Percentiles rank a stretch among this genome's conserved stretches.
phyloP scores from a whole-genome alignment of 2,113 vertebrate genomes.

The Vireo altiloquus region DNA sequence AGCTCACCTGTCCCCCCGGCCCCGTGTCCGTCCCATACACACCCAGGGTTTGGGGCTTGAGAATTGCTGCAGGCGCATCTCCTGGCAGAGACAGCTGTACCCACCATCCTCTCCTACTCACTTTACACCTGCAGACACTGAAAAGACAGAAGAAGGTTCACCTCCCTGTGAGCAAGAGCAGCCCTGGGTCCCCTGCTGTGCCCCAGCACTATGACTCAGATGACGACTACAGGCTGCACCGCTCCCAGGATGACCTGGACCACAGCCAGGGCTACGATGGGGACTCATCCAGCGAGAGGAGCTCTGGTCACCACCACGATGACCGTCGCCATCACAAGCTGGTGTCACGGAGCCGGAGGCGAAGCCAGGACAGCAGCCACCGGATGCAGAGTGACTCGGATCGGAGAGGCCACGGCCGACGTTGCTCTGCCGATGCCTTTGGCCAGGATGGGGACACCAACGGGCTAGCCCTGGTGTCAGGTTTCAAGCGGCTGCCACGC shows the following conservation, averaged over 20 bases:
- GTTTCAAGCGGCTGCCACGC: slow-evolving; percentile 83
- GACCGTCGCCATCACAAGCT: neutral
- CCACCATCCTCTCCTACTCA: neutral
- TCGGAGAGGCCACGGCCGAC: neutral
- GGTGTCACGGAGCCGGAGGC: neutral
- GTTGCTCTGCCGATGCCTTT: neutral
- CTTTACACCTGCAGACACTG: slow-evolving; percentile 76
- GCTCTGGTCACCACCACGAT: slow-evolving; percentile 51
- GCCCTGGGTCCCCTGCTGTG: slow-evolving; percentile 57
- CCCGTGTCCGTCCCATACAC: too few relatives aligned
- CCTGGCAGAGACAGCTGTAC: neutral
- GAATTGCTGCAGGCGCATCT: neutral
- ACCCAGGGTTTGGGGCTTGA: neutral
- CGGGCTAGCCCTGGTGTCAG: slow-evolving; percentile 79
- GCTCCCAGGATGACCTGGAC: slow-evolving; percentile 24
- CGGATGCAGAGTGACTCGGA: neutral
- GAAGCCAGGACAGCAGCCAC: slow-evolving; percentile 45
- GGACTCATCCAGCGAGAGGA: slow-evolving; percentile 77
- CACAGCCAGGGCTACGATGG: slow-evolving; percentile 76
- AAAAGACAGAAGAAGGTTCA: slow-evolving; percentile 86
- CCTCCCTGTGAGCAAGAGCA: slow-evolving; percentile 67
- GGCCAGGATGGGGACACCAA: neutral
- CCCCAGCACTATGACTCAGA: neutral
- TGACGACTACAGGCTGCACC: neutral
- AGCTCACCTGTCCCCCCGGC: neutral